phyloP scores from a whole-genome alignment of 2,797 vertebrate genomes.

The Mus spretus region DNA sequence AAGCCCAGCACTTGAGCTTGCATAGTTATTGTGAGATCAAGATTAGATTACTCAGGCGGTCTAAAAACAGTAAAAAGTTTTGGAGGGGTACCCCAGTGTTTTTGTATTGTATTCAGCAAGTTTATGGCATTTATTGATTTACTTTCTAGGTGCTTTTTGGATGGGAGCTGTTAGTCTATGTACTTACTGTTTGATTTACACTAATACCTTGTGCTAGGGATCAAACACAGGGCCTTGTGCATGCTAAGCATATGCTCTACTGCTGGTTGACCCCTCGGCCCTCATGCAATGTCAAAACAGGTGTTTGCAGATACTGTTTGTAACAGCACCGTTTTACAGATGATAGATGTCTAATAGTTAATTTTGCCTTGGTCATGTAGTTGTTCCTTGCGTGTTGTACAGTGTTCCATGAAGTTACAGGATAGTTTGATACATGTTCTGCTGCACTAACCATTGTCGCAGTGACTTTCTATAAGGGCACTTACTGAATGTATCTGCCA shows the following conservation, averaged over 20 bases:
- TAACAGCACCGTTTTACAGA: constrained; percentile 40
- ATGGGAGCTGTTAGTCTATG: neutral
- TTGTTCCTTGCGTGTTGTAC: neutral
- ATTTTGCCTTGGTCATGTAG: constrained; percentile 37
- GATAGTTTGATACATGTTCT: neutral
- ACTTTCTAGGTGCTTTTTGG: neutral
- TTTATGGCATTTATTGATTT: neutral
- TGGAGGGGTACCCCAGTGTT: neutral
- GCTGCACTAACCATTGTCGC: neutral
- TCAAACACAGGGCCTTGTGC: neutral
- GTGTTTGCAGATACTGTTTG: neutral
- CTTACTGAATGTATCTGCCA: constrained; percentile 28
- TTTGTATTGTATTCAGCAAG: neutral
- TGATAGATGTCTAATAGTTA: neutral
- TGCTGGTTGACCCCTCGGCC: neutral
- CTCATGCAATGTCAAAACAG: neutral
- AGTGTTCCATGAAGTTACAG: neutral
- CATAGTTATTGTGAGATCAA: neutral
- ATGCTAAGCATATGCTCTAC: neutral
- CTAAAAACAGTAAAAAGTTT: neutral
- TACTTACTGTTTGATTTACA: neutral
- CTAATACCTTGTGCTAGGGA: neutral
- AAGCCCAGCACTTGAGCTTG: neutral
- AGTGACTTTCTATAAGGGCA: neutral
- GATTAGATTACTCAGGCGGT: neutral